Percentiles rank a stretch among this genome's conserved stretches.
phyloP scores from a whole-genome alignment of 1,140 invertebrate genomes.

The Telenomus remus region DNA sequence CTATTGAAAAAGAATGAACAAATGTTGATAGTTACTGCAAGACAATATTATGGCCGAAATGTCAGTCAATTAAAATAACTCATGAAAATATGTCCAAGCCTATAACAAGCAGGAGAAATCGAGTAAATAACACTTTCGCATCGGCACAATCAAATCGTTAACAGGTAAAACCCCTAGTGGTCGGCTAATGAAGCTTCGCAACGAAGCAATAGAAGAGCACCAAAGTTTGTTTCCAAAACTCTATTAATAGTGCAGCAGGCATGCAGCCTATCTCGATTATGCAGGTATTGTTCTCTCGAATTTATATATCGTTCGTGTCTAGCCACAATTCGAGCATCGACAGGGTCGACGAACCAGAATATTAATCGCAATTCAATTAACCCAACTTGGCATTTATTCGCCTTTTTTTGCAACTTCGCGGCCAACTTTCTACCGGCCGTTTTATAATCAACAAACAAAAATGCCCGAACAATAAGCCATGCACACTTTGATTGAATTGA shows the following conservation, averaged over 20 bases:
- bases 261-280: constrained; percentile 37
- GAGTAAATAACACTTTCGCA: constrained; percentile 48
- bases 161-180: neutral
- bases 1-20: no score
- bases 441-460: neutral
- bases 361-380: constrained; percentile 35
- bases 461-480: no score
- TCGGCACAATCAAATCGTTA: constrained; percentile 41
- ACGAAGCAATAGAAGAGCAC: no score
- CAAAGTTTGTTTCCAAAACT: neutral
- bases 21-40: no score
- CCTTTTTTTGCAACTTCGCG: constrained; percentile 17
- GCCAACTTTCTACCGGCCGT: constrained; percentile 34
- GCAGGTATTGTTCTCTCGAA: constrained; percentile 29
- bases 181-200: neutral
- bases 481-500: no score
- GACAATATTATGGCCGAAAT: no score
- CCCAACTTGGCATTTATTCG: no score
- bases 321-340: constrained; percentile 16
- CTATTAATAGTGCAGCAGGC: constrained; percentile 24
- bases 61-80: neutral
- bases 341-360: constrained; percentile 36
- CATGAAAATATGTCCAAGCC: neutral
- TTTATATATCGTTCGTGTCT: constrained; percentile 18
- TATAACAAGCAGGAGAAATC: constrained; percentile 49